Conservation (phyloP, 2,888 invertebrate genomes). For the Drepana falcataria region DNA sequence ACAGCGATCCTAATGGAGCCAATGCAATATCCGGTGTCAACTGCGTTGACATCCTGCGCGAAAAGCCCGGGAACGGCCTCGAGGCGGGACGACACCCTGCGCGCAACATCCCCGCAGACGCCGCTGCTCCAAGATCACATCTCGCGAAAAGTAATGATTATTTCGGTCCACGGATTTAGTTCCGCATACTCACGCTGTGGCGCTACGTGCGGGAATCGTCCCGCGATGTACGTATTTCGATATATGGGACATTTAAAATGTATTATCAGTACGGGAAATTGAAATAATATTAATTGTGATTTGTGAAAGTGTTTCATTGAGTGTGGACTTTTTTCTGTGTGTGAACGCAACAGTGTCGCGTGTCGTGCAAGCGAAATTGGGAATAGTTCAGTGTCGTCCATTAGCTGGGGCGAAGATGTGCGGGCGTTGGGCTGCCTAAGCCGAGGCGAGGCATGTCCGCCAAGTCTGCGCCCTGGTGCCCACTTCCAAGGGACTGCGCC, state of each 20-base stretch:
- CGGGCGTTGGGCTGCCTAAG: slow-evolving; percentile 22
- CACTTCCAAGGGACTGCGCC: background rate
- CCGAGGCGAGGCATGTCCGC: slow-evolving; percentile 2
- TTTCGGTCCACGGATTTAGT: slow-evolving; percentile 73
- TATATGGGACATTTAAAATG: slow-evolving; percentile 59
- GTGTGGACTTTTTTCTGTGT: slow-evolving; percentile 8
- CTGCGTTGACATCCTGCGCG: slow-evolving; percentile 66
- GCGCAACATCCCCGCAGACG: slow-evolving; percentile 66
- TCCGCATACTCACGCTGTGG: slow-evolving; percentile 66
- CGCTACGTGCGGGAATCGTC: slow-evolving; percentile 58
- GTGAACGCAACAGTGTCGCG: slow-evolving; percentile 5
- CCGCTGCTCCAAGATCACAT: slow-evolving; percentile 67
- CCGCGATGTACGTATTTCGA: slow-evolving; percentile 56
- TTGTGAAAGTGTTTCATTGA: slow-evolving; percentile 19
- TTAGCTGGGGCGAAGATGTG: slow-evolving; percentile 37
- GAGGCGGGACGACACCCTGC: slow-evolving; percentile 51
- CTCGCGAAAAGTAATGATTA: slow-evolving; percentile 79
- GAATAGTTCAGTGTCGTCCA: slow-evolving; percentile 34
- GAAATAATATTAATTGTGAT: slow-evolving; percentile 44
- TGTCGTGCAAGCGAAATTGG: slow-evolving; percentile 8
- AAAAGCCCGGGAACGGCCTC: slow-evolving; percentile 68
- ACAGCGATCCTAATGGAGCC: slow-evolving; percentile 52
- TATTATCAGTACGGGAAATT: slow-evolving; percentile 58
- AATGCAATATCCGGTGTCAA: slow-evolving; percentile 61
- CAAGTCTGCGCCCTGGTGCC: background rate